A percentile compares a stretch with the other conserved stretches of the same genome.
phyloP scores from a whole-genome alignment of 1,140 invertebrate species.

The Dendrolimus punctatus region DNA sequence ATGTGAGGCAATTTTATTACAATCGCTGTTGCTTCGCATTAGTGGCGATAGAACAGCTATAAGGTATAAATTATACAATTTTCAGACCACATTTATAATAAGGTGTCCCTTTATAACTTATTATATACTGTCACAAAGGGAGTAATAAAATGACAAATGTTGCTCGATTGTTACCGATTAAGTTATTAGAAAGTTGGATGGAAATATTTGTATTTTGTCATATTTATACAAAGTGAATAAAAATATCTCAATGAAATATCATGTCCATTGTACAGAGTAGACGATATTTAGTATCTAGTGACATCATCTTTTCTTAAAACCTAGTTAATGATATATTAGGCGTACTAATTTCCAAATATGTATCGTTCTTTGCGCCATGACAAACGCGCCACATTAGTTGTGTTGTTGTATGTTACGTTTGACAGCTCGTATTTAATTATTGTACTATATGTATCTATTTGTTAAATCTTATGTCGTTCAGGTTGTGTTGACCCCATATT shows the following conservation, averaged over 20 bases:
- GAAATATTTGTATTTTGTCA: constrained; percentile 69
- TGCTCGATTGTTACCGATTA: constrained; percentile 64
- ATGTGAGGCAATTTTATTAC: too few relatives aligned
- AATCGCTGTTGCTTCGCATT: too few relatives aligned
- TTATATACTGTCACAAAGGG: constrained; percentile 55
- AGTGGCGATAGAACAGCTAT: too few relatives aligned
- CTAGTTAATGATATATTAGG: constrained; percentile 59
- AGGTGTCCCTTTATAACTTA: constrained; percentile 31
- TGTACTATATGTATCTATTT: not conserved
- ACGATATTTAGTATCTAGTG: constrained; percentile 58
- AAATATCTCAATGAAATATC: constrained; percentile 67
- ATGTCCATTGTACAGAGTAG: constrained; percentile 68
- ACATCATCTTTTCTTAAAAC: constrained; percentile 52
- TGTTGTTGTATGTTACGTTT: constrained; percentile 11
- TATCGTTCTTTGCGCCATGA: constrained; percentile 48
- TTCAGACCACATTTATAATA: constrained; percentile 37
- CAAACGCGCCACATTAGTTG: constrained; percentile 31
- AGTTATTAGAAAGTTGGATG: constrained; percentile 55
- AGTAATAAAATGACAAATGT: constrained; percentile 56
- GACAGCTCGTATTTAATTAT: constrained; percentile 7
- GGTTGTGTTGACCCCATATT: constrained; percentile 53
- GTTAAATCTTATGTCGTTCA: constrained; percentile 16
- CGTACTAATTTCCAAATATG: constrained; percentile 55
- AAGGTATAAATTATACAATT: constrained; percentile 19
- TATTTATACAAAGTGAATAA: constrained; percentile 58